Percentiles rank a stretch among this genome's conserved stretches.
These are phyloP conservation scores for Caenorhabditis becei DNA, from an alignment of 2,888 invertebrate genomes.

Conservation along the genomic window DNA sequence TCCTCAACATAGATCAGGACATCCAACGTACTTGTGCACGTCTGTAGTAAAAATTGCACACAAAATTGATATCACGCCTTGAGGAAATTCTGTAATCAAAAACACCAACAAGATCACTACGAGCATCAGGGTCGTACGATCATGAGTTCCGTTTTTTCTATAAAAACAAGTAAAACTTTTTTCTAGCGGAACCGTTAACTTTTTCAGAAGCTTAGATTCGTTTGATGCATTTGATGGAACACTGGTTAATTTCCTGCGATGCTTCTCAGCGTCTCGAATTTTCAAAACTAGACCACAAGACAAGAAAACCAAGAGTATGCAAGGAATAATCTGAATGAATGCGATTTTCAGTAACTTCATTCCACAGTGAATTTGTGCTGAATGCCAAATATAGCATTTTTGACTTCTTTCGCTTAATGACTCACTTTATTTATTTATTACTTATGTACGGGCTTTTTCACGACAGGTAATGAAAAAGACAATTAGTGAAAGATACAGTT, in stretches of 20 bases:
- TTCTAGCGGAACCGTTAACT: too few relatives aligned
- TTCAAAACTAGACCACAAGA: constrained; percentile 75
- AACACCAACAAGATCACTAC: constrained; percentile 89
- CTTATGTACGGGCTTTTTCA: too few relatives aligned
- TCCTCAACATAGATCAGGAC: too few relatives aligned
- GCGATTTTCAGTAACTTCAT: too few relatives aligned
- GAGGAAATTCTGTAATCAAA: constrained; percentile 87
- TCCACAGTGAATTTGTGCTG: too few relatives aligned
- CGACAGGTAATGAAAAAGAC: too few relatives aligned
- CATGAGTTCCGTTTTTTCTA: constrained; percentile 68
- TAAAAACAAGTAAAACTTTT: too few relatives aligned
- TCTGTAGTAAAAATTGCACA: constrained; percentile 79
- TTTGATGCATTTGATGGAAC: constrained; percentile 61
- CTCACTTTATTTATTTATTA: too few relatives aligned
- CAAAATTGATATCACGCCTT: constrained; percentile 77
- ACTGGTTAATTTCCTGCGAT: constrained; percentile 72
- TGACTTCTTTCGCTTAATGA: too few relatives aligned
- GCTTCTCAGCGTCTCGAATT: constrained; percentile 76
- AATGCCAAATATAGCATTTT: too few relatives aligned
- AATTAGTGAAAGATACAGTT: too few relatives aligned
- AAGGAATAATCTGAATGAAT: constrained; percentile 76
- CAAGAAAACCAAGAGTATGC: constrained; percentile 75
- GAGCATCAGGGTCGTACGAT: constrained; percentile 88
- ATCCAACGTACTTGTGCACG: constrained; percentile 65
- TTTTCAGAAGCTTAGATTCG: constrained; percentile 60